These are phyloP conservation scores for Squalus acanthias DNA, from an alignment of 2,797 vertebrate genomes.

Conservation along the genomic window DNA sequence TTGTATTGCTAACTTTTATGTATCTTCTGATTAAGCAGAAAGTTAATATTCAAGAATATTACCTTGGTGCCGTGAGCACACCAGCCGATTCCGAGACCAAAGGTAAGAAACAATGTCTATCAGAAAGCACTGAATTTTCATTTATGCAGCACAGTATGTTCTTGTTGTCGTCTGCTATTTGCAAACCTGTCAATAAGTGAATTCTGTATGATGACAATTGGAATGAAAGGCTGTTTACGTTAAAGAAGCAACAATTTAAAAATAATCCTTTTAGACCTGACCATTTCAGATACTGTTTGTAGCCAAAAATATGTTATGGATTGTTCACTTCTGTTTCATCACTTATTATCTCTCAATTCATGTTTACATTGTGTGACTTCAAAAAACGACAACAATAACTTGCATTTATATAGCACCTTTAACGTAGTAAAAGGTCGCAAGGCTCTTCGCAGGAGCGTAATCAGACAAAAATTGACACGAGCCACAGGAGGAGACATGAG, in stretches of 20 bases:
- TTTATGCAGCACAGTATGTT: not conserved
- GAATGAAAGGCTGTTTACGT: not conserved
- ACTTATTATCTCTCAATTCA: not conserved
- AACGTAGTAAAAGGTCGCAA: not conserved
- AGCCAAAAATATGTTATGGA: not conserved
- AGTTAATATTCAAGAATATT: slow-evolving; percentile 90
- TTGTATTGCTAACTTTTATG: not conserved
- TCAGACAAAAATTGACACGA: not conserved
- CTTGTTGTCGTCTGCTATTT: slow-evolving; percentile 47
- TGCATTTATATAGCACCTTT: not conserved
- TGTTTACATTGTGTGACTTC: not conserved
- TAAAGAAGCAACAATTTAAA: not conserved
- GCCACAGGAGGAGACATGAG: not conserved
- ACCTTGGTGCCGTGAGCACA: slow-evolving; percentile 73
- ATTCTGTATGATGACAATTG: slow-evolving; percentile 9
- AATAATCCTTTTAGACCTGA: not conserved
- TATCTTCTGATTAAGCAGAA: slow-evolving; percentile 64
- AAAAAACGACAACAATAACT: not conserved
- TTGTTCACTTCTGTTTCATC: not conserved
- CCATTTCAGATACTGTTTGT: not conserved
- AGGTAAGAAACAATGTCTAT: slow-evolving; percentile 59
- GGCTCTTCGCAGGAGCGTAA: not conserved
- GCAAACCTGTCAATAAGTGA: slow-evolving; percentile 50
- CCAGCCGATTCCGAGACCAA: slow-evolving; percentile 52
- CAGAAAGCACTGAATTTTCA: not conserved